A percentile compares a stretch with the other conserved stretches of the same genome.
phyloP scores from a whole-genome alignment of 2,888 invertebrate genomes.

The Agapostemon virescens region DNA sequence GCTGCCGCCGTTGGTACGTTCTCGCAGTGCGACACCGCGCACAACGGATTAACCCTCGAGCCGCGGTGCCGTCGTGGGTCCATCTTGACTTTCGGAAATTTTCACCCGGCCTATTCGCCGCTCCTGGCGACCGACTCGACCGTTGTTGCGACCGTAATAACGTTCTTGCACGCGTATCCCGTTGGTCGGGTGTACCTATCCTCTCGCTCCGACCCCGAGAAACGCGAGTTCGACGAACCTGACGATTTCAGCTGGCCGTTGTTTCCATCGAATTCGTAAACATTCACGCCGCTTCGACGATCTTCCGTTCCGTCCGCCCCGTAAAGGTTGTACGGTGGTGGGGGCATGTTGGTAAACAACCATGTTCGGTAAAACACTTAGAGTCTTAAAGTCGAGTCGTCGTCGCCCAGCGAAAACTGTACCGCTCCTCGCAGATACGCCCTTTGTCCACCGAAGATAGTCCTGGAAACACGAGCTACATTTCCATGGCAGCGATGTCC shows the following conservation, averaged over 20 bases:
- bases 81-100: neutral
- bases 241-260: neutral
- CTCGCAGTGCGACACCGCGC: conserved; percentile 3
- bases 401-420: too few relatives aligned
- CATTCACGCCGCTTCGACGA: neutral
- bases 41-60: neutral
- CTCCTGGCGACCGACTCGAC: neutral
- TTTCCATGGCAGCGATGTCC: conserved; percentile 2
- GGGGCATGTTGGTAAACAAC: conserved; percentile 18
- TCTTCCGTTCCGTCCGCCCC: neutral
- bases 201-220: neutral
- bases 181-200: neutral
- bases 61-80: neutral
- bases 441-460: neutral
- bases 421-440: conserved; percentile 8
- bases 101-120: neutral
- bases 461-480: neutral
- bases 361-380: neutral
- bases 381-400: neutral
- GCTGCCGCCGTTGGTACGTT: conserved; percentile 15
- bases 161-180: neutral
- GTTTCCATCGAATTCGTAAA: neutral
- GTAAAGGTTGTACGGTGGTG: neutral
- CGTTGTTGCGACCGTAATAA: neutral
- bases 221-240: conserved; percentile 4